Percentiles rank a stretch among this genome's conserved stretches.
Evolutionary conservation across 2,797 vertebrate species (phyloP).

Genomic region (Monodelphis domestica): DNA sequence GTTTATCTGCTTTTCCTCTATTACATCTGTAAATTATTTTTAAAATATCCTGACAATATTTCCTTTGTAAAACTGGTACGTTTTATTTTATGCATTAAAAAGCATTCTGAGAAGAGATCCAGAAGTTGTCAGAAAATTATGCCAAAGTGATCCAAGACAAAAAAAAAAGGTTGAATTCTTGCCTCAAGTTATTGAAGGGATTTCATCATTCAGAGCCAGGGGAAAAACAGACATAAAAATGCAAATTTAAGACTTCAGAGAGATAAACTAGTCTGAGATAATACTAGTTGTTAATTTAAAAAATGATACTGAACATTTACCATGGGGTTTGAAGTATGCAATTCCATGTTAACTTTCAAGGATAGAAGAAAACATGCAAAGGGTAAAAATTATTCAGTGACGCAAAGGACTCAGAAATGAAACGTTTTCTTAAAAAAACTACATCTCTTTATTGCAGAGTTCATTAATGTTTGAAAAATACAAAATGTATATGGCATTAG

Average conservation of each 20-base stretch:
- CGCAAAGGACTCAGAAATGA: slow-evolving; percentile 68
- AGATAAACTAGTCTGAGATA: slow-evolving; percentile 2
- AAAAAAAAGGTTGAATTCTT: background rate
- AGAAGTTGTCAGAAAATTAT: background rate
- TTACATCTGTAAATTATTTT: background rate
- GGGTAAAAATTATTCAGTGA: background rate
- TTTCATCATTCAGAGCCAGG: background rate
- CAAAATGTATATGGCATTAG: slow-evolving; percentile 77
- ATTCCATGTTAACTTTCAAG: slow-evolving; percentile 17
- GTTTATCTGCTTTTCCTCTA: too few relatives aligned
- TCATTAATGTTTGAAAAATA: slow-evolving; percentile 85
- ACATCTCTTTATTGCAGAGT: slow-evolving; percentile 86
- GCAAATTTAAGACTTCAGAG: slow-evolving; percentile 18
- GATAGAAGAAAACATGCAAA: background rate
- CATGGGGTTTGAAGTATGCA: background rate
- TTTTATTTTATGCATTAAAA: background rate
- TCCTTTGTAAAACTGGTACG: background rate
- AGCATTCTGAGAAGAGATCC: background rate
- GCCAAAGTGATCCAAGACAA: background rate
- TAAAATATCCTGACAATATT: background rate
- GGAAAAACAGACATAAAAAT: background rate
- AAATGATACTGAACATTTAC: background rate
- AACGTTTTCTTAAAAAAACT: slow-evolving; percentile 79
- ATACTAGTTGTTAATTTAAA: background rate
- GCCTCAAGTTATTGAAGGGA: background rate